A percentile compares a stretch with the other conserved stretches of the same genome.
phyloP scores from a whole-genome alignment of 2,888 invertebrate species.

The Campoplex capitator region DNA sequence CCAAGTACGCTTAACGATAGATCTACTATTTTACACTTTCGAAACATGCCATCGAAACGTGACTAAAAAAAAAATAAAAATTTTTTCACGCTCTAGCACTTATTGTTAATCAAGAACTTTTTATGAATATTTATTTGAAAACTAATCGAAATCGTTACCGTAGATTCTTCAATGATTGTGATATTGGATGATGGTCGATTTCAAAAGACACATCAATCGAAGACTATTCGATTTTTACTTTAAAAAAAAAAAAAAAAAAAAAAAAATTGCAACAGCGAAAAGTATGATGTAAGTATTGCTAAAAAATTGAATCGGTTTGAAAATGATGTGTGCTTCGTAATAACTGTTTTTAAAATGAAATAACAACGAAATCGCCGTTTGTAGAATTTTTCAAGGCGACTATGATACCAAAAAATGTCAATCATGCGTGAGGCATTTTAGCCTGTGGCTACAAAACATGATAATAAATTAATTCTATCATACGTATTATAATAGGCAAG shows the following conservation, averaged over 20 bases:
- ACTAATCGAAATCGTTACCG: neutral
- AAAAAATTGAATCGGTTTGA: neutral
- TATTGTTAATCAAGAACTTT: neutral
- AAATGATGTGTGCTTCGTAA: neutral
- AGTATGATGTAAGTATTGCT: no score
- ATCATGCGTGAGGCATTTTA: neutral
- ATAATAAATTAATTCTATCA: conserved; percentile 9
- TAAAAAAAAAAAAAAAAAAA: no score
- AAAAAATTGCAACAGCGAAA: no score
- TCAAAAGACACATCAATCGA: neutral
- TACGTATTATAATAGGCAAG: conserved; percentile 41
- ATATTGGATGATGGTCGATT: neutral
- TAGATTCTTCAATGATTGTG: neutral
- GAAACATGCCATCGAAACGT: conserved; percentile 13
- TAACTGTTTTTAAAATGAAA: neutral
- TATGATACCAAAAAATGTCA: neutral
- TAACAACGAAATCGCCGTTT: neutral
- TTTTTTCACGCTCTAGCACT: neutral
- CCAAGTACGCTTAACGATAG: conserved; percentile 22
- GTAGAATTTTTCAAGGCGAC: neutral
- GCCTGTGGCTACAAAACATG: neutral
- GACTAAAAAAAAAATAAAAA: neutral
- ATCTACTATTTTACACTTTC: conserved; percentile 28
- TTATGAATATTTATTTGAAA: neutral
- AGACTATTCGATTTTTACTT: no score